Evolutionary conservation across 35 echinoderm and acorn worm genomes (phyloP), one percentile per base, ranked within the genome.

Genomic region (Lytechinus variegatus): DNA sequence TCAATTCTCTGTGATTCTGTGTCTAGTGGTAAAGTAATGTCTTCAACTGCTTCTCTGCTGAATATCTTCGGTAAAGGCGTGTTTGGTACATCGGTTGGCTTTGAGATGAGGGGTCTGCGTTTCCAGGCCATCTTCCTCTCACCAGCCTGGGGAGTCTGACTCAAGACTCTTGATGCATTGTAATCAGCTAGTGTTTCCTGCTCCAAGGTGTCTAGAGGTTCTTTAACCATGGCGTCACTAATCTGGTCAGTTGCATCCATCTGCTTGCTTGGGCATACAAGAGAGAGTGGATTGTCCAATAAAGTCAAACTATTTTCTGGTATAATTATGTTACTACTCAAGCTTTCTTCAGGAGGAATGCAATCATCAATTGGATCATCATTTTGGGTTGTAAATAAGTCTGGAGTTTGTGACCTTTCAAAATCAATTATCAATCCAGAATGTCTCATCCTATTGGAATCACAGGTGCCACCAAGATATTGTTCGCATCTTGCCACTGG

Each of bases 31-130:
- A 79, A 14, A 19, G 66, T 24, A 24, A 6, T 79, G 19, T 79
- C 66, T 16, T 79, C 66, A 79, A 79, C 66, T 79, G n/a, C 14
- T 1, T 19, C 66, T 79, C 66, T 79, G 66, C 8, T 16, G 6
- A 79, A 79, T 79, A 79, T 79, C 66, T 79, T 79, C 24, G 66
- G 66, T 79, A 79, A 79, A 79, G 66, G 66, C n/a, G 66, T n/a
- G 66, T n/a, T 79, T 79, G 16, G 66, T 19, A 24, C 66, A 79
- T n/a, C 14, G n/a, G 66, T 79, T 4, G 66, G 66, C 66, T 79
- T 79, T 79, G 66, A 79, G 66, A 79, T 79, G 5, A 79, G 19
- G 4, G 66, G 66, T 79, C 66, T 24, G 0, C n/a, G 66, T 5
- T 79, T 79, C 19, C 19, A n/a, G 66, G 66, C n/a, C 66, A 79